Base-by-base conservation (phyloP, 2,888 invertebrate genomes). In the Lymantria dispar region DNA sequence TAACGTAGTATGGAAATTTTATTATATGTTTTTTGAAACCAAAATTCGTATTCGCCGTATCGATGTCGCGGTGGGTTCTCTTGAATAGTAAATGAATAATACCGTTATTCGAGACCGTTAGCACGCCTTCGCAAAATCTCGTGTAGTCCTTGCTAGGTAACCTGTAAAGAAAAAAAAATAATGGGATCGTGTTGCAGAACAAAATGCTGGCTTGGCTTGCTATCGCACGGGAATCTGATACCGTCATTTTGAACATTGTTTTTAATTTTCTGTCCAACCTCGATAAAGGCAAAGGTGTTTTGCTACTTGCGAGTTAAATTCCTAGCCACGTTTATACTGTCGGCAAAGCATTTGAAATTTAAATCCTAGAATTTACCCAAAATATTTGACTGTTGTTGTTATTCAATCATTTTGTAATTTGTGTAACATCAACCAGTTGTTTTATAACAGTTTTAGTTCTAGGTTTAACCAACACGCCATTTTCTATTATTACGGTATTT, bases 41-140 rank as follows among this genome's bases (percentile, higher is more conserved):
- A 71, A 80, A 76, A 76, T 79, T 82, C 76, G 74, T 80, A 83
- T 83, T 80, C 81, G 68, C 56, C 58, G 78, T 80, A 80, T 79
- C 70, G 76, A 78, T 79, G 82, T 78, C 39, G 78, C 70, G 64
- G 64, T 62, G 63, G 66, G 68, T 74, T 74, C 74, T 64, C 64
- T 70, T 82, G 89, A 87, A 88, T 89, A 85, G 78, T 70, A 87
- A 88, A 83, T 80, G 78, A 73, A 73, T 37, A 64, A 72, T 75
- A 87, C 89, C 87, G 89, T 89, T 89, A 88, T 52, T n/a, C 51
- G 58, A 53, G 50, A 81, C 87, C 87, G 88, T 88, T 88, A 87
- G 68, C 59, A 72, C 76, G 74, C 80, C 78, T 76, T 68, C 72
- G 76, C 74, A 69, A 75, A 76, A 79, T 76, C 77, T 79, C 64